phyloP scores from a whole-genome alignment of 2,113 vertebrate species.

The Plotosus lineatus region DNA sequence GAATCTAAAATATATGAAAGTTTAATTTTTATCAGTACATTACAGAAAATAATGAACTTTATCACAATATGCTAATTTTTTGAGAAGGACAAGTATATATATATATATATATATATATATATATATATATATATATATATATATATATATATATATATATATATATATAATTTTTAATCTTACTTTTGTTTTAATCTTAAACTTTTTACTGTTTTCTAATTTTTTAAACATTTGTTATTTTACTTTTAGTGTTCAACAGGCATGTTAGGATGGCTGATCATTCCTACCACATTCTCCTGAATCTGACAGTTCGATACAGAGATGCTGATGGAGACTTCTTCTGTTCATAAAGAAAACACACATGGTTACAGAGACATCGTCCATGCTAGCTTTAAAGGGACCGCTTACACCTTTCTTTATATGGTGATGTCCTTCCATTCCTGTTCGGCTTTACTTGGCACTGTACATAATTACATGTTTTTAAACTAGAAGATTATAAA shows the following conservation, averaged over 20 bases:
- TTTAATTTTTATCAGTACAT: too few species aligned
- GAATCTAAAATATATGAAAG: too few species aligned
- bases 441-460: background rate
- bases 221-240: too few species aligned
- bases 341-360: conserved; percentile 70
- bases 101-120: too few species aligned
- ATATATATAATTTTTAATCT: too few species aligned
- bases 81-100: too few species aligned
- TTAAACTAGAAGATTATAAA: background rate
- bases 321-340: conserved; percentile 92
- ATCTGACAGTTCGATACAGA: conserved; percentile 96
- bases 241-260: background rate
- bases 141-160: too few species aligned
- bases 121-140: too few species aligned
- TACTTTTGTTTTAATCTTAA: too few species aligned
- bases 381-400: background rate
- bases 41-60: too few species aligned
- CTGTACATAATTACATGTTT: background rate
- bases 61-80: too few species aligned
- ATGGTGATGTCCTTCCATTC: background rate
- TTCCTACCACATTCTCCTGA: conserved; percentile 96
- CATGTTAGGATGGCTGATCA: background rate
- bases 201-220: too few species aligned
- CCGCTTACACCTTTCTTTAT: background rate
- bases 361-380: background rate